phyloP scores from a whole-genome alignment of 1,140 invertebrate genomes.

The Diorhabda carinulata region DNA sequence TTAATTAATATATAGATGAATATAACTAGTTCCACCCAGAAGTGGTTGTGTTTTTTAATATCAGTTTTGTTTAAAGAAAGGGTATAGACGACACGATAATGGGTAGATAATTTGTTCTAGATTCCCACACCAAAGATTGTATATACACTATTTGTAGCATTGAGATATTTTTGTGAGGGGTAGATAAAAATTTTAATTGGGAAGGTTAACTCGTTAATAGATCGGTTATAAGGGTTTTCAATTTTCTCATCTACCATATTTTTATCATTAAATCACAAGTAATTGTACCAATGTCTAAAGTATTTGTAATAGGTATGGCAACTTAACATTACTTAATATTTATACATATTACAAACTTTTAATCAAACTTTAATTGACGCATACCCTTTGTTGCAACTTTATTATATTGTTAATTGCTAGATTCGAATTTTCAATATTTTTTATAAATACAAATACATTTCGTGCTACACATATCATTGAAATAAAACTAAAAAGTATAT shows the following conservation, averaged over 20 bases:
- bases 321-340: too few relatives aligned
- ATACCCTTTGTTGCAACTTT: too few relatives aligned
- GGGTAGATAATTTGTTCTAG: background rate
- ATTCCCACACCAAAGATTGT: background rate
- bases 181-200: too few relatives aligned
- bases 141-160: slow-evolving; percentile 1
- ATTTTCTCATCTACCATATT: too few relatives aligned
- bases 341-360: too few relatives aligned
- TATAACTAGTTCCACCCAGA: slow-evolving; percentile 5
- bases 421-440: background rate
- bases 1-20: background rate
- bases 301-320: too few relatives aligned
- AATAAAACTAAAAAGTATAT: slow-evolving; percentile 5
- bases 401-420: too few relatives aligned
- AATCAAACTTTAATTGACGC: too few relatives aligned
- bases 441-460: slow-evolving; percentile 24
- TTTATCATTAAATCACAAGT: too few relatives aligned
- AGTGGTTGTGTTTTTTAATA: slow-evolving; percentile 7
- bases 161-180: background rate
- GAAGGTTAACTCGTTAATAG: too few relatives aligned
- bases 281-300: too few relatives aligned
- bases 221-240: too few relatives aligned
- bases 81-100: background rate
- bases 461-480: slow-evolving; percentile 37
- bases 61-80: slow-evolving; percentile 1